Base-by-base conservation (phyloP, 30 jellyfish, hydroid and myxozoan genomes). In the Cassiopea xamachana region DNA sequence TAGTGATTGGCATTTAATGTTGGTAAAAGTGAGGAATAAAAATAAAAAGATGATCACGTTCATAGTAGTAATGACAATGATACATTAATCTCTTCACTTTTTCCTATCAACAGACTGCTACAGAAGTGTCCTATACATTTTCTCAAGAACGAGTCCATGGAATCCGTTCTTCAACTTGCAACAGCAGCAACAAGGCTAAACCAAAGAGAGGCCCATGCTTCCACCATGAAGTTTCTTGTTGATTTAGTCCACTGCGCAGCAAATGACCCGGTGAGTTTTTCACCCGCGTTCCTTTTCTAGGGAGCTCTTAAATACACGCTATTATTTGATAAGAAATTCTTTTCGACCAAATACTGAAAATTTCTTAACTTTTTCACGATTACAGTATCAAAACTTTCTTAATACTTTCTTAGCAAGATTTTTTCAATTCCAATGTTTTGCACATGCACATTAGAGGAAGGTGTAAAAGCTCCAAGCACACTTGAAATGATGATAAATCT, bases 181-280 rank as follows among this genome's bases (percentile, higher is more conserved):
- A 78, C 89, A 8, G 98, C 97, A 71, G 97, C 98, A 60, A 70
- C 89, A 27, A 62, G 75, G 7, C 75, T 94, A 78, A 85, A 89
- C 73, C 98, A 94, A 77, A 82, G 98, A 68, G 98, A 94, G 62
- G 98, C 96, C 10, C 89, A 94, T 74, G 89, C 90, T n/a, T 88
- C 98, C 43, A 89, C 92, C 10, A 85, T 90, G 94, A 90, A 90
- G 70, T 94, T 89, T 49, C 77, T 94, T 0, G 82, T 69, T 47
- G 97, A 94, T 68, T 74, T 90, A 46, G 69, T 84, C 69, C 90
- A 84, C 69, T 93, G 97, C 88, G 90, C 93, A 17, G 76, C 86
- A 16, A 75, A 81, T 58, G 93, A 93, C 46, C 95, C 93, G 86
- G 98, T 93, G 19, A 75, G 87, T 43, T 12, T 8, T 69, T 47